Percentiles rank a stretch among this genome's conserved stretches.
Conservation (phyloP, 2,888 invertebrate species). For the Oegoconia quadripuncta region DNA sequence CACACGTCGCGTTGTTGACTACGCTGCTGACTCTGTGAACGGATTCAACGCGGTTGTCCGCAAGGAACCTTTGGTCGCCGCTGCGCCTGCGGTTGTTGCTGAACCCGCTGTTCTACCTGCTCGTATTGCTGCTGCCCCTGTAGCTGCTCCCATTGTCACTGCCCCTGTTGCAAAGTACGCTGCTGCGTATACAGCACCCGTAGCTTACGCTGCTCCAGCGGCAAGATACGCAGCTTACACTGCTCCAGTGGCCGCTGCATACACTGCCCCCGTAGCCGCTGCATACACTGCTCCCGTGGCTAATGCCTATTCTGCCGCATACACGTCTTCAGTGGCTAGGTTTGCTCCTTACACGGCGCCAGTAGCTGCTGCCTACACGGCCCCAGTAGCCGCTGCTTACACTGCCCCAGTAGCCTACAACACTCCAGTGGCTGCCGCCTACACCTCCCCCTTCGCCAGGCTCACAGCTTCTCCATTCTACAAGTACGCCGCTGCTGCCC, state of each 20-base stretch:
- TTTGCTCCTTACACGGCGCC: no score
- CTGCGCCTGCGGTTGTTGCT: conserved; percentile 36
- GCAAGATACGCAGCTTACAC: conserved; percentile 21
- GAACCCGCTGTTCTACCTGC: conserved; percentile 28
- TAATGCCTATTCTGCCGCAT: conserved; percentile 1
- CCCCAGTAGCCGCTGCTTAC: conserved; percentile 6
- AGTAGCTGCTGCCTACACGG: conserved; percentile 4
- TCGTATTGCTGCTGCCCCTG: conserved; percentile 28
- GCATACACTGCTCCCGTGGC: conserved; percentile 27
- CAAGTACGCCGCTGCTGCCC: neutral
- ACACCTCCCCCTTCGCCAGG: neutral
- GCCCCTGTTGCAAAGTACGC: conserved; percentile 19
- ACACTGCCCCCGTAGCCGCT: conserved; percentile 38
- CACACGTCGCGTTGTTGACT: conserved; percentile 59
- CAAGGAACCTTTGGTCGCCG: conserved; percentile 49
- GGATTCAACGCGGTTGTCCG: conserved; percentile 65
- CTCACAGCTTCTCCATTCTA: neutral
- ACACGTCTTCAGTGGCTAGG: neutral
- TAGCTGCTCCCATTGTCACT: conserved; percentile 26
- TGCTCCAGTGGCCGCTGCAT: conserved; percentile 29
- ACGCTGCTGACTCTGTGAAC: conserved; percentile 55
- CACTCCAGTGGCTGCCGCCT: neutral
- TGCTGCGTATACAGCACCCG: conserved; percentile 36
- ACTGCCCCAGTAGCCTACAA: conserved; percentile 1
- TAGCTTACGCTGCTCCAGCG: conserved; percentile 30